A percentile compares a stretch with the other conserved stretches of the same genome.
Conservation (phyloP, 1,140 invertebrate species). For the Neodiprion virginianus region DNA sequence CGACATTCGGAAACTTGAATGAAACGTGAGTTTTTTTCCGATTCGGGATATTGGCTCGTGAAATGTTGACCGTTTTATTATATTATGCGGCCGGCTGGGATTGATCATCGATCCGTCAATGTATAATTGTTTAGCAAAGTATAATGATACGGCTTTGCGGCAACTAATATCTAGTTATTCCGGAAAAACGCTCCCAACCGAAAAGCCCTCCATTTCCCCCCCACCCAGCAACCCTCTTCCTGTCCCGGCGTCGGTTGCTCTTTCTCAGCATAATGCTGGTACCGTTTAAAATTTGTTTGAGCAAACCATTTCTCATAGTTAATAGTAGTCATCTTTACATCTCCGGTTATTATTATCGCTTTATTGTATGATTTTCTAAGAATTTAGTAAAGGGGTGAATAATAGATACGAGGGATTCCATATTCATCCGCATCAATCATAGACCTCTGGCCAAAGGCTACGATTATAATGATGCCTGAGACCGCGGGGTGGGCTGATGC, state of each 20-base stretch:
- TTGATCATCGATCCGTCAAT: no score
- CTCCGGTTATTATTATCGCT: conserved; percentile 33
- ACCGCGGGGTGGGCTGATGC: neutral
- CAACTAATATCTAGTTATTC: neutral
- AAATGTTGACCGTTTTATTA: no score
- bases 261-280: conserved; percentile 33
- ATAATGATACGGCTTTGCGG: no score
- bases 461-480: neutral
- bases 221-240: conserved; percentile 26
- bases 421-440: conserved; percentile 5
- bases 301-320: conserved; percentile 45
- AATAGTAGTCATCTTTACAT: conserved; percentile 38
- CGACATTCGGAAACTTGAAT: no score
- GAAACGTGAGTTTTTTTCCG: no score
- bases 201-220: neutral
- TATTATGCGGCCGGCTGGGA: no score
- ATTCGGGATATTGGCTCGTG: no score
- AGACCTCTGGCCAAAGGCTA: neutral
- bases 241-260: conserved; percentile 27
- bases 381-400: neutral
- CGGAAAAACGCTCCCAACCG: neutral
- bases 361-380: conserved; percentile 4
- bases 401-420: neutral
- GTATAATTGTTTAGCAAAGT: no score
- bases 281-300: conserved; percentile 41